These are phyloP conservation scores for Drosophila eugracilis DNA, from an alignment of 1,140 invertebrate genomes.

Conservation along the genomic window DNA sequence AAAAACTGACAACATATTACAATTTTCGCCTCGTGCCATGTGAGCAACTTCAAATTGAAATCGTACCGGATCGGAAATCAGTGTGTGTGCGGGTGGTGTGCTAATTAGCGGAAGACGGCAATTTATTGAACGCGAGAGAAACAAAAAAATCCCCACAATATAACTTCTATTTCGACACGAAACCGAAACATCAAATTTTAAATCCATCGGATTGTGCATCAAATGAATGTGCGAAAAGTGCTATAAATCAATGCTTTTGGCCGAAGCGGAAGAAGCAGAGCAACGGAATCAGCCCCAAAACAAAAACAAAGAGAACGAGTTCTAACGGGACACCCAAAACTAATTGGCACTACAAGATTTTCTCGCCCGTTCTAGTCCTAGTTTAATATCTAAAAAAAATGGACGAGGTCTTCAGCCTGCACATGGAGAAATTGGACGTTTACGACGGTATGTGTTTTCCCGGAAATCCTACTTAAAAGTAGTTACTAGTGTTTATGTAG, in stretches of 20 bases:
- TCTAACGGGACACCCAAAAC: conserved; percentile 41
- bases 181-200: conserved; percentile 19
- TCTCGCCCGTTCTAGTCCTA: conserved; percentile 55
- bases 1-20: conserved; percentile 26
- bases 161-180: conserved; percentile 33
- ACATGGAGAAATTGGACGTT: conserved; percentile 76
- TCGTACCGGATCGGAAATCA: conserved; percentile 17
- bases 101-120: conserved; percentile 53
- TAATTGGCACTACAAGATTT: conserved; percentile 14
- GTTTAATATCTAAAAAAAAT: conserved; percentile 51
- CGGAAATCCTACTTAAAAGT: conserved; percentile 5
- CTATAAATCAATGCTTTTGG: conserved; percentile 67
- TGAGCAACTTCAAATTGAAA: conserved; percentile 30
- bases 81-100: conserved; percentile 32
- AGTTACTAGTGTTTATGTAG: background rate
- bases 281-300: conserved; percentile 43
- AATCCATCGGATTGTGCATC: conserved; percentile 14
- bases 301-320: conserved; percentile 65
- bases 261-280: conserved; percentile 22
- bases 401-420: conserved; percentile 75
- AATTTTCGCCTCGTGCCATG: conserved; percentile 20
- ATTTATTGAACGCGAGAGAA: conserved; percentile 46
- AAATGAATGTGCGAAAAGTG: conserved; percentile 51
- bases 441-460: conserved; percentile 57
- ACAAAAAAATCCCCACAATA: conserved; percentile 24